Percentiles rank a stretch among this genome's conserved stretches.
Conservation (phyloP, 2,113 vertebrate species). For the Pao palembangensis region DNA sequence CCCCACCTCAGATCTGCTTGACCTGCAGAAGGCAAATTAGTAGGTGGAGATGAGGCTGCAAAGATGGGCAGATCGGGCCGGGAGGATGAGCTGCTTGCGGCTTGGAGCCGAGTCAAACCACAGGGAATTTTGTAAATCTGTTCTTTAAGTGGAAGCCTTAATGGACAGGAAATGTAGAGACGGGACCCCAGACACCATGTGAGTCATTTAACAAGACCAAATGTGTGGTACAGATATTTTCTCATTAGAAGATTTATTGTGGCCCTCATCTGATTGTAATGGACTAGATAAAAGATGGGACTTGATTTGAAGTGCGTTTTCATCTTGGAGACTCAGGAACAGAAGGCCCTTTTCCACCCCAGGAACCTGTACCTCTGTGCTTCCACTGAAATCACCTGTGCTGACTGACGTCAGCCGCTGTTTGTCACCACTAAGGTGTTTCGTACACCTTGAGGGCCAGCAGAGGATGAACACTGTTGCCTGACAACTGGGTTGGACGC, state of each 20-base stretch:
- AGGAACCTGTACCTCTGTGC: too few species aligned
- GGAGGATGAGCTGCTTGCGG: constrained; percentile 53
- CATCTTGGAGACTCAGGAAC: too few species aligned
- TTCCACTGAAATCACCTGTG: too few species aligned
- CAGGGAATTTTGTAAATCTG: constrained; percentile 45
- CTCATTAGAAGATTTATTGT: too few species aligned
- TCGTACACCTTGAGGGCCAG: constrained; percentile 6
- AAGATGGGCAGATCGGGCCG: constrained; percentile 17
- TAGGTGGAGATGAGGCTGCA: constrained; percentile 57
- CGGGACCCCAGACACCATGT: neutral
- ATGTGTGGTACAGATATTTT: neutral
- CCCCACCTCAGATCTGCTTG: constrained; percentile 43
- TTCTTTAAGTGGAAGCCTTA: constrained; percentile 34
- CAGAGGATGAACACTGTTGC: constrained; percentile 18
- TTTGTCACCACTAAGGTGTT: constrained; percentile 2
- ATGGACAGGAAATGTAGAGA: neutral
- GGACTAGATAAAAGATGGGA: too few species aligned
- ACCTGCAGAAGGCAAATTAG: constrained; percentile 59
- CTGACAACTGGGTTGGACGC: constrained; percentile 28
- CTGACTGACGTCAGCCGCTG: too few species aligned
- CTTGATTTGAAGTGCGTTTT: too few species aligned
- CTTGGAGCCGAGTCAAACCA: constrained; percentile 40
- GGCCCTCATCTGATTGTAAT: too few species aligned
- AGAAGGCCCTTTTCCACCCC: too few species aligned
- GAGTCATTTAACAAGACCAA: neutral